Conservation (phyloP, 2,888 invertebrate species). For the Sepiola atlantica region DNA sequence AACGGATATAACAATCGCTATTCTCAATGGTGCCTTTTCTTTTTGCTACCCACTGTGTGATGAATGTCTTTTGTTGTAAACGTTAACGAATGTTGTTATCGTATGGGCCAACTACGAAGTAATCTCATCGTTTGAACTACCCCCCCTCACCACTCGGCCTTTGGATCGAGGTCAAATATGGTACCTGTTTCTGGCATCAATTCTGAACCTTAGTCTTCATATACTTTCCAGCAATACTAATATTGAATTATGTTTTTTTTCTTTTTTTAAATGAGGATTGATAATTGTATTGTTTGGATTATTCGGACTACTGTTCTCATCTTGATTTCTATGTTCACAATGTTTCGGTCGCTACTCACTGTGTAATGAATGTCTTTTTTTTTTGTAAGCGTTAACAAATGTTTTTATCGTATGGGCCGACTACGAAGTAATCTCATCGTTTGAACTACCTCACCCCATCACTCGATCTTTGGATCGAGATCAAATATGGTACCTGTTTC, state of each 20-base stretch:
- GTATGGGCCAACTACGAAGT: not conserved
- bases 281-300: no score
- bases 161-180: no score
- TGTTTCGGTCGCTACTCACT: not conserved
- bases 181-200: no score
- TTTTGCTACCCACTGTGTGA: not conserved
- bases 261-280: no score
- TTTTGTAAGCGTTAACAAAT: not conserved
- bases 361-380: slow-evolving; percentile 14
- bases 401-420: not conserved
- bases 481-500: no score
- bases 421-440: not conserved
- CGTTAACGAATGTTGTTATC: not conserved
- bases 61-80: not conserved
- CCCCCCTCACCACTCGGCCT: not conserved
- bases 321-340: no score
- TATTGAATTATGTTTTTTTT: no score
- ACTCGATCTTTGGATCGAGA: no score
- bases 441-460: not conserved
- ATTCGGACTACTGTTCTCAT: no score
- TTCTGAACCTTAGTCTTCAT: no score
- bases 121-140: not conserved
- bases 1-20: slow-evolving; percentile 7
- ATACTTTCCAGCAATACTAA: no score
- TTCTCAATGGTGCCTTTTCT: not conserved